These are phyloP conservation scores for Balanococcus diminutus DNA, from an alignment of 2,888 invertebrate species.

Conservation along the genomic window DNA sequence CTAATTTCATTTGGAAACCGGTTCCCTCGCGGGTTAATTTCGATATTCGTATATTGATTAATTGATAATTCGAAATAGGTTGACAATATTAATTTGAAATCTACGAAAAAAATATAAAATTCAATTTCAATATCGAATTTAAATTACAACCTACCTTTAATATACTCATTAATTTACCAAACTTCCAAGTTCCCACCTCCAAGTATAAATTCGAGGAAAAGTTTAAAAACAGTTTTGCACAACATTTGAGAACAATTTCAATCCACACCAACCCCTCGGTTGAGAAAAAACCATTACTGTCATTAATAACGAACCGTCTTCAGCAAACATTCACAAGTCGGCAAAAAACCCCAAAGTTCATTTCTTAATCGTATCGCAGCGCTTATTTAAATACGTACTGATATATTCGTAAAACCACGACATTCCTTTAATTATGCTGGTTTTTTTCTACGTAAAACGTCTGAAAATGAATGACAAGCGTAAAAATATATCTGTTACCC, in stretches of 20 bases:
- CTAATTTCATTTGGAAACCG: background rate
- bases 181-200: too few relatives aligned
- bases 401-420: background rate
- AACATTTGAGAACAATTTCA: background rate
- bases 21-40: background rate
- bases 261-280: background rate
- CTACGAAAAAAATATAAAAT: background rate
- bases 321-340: background rate
- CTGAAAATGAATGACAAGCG: conserved; percentile 51
- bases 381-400: background rate
- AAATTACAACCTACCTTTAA: too few relatives aligned
- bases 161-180: too few relatives aligned
- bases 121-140: background rate
- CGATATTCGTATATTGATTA: background rate
- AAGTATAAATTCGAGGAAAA: background rate
- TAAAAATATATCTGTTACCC: conserved; percentile 48
- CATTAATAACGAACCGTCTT: conserved; percentile 5
- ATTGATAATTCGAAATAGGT: background rate
- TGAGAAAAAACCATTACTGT: background rate
- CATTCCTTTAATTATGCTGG: conserved; percentile 10
- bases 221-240: background rate
- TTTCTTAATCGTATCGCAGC: background rate
- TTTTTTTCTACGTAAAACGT: conserved; percentile 33
- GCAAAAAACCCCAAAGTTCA: background rate
- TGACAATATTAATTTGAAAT: background rate